phyloP scores from a whole-genome alignment of 2,888 invertebrate genomes.

The Conistra vaccinii region DNA sequence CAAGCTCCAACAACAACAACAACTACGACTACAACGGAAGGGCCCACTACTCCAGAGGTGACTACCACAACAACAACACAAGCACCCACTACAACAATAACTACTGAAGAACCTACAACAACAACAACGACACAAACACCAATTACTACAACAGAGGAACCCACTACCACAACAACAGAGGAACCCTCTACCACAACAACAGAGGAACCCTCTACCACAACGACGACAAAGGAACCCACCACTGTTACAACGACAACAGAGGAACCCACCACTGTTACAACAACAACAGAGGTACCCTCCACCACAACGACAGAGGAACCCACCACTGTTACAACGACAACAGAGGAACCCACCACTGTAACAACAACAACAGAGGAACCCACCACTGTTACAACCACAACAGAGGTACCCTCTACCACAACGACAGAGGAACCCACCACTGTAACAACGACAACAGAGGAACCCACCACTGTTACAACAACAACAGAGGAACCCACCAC shows the following conservation, averaged over 20 bases:
- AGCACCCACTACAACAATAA: slow-evolving; percentile 12
- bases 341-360: slow-evolving; percentile 6
- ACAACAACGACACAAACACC: neutral
- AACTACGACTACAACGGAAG: neutral
- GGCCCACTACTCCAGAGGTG: neutral
- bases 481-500: neutral
- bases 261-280: slow-evolving; percentile 8
- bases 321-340: neutral
- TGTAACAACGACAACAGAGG: neutral
- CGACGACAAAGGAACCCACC: slow-evolving; percentile 20
- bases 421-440: slow-evolving; percentile 12
- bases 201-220: slow-evolving; percentile 8
- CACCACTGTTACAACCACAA: neutral
- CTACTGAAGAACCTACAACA: too few relatives aligned
- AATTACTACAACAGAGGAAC: slow-evolving; percentile 6
- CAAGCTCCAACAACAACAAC: slow-evolving; percentile 21
- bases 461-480: neutral
- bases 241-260: slow-evolving; percentile 14
- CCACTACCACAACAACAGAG: slow-evolving; percentile 15
- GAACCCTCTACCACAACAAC: slow-evolving; percentile 11
- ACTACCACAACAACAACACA: neutral
- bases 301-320: slow-evolving; percentile 26
- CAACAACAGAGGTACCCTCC: neutral
- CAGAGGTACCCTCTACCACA: neutral
- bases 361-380: neutral